These are phyloP conservation scores for Eilema griseolum DNA, from an alignment of 2,888 invertebrate genomes.

Conservation along the genomic window DNA sequence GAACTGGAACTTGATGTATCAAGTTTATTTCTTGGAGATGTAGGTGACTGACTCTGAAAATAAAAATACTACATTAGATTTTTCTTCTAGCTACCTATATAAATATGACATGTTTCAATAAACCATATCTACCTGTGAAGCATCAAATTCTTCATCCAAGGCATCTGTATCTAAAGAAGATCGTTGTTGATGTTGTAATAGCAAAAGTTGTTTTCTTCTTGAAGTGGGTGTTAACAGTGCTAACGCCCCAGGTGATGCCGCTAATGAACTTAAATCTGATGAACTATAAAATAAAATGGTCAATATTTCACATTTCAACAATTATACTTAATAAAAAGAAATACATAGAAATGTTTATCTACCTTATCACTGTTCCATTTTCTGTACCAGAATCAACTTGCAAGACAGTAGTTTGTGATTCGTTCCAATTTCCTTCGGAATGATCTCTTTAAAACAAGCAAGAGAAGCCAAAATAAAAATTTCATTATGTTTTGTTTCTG, in stretches of 20 bases:
- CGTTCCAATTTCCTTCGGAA: slow-evolving; percentile 96
- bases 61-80: neutral
- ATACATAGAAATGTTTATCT: slow-evolving; percentile 11
- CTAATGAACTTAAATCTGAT: slow-evolving; percentile 83
- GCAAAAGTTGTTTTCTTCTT: slow-evolving; percentile 91
- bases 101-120: neutral
- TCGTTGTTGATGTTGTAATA: slow-evolving; percentile 94
- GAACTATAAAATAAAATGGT: slow-evolving; percentile 63
- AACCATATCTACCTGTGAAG: slow-evolving; percentile 80
- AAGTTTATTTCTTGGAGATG: slow-evolving; percentile 84
- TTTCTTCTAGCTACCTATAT: neutral
- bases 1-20: slow-evolving; percentile 77
- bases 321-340: neutral
- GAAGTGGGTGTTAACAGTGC: slow-evolving; percentile 92
- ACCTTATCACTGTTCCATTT: slow-evolving; percentile 88
- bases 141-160: slow-evolving; percentile 90
- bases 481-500: neutral
- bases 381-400: slow-evolving; percentile 91
- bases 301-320: neutral
- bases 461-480: neutral
- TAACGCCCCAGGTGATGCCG: slow-evolving; percentile 85
- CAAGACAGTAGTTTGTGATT: slow-evolving; percentile 94
- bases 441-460: slow-evolving; percentile 88
- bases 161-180: slow-evolving; percentile 95
- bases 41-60: slow-evolving; percentile 82